These are phyloP conservation scores for Pollenia labialis DNA, from an alignment of 2,888 invertebrate species.

Conservation along the genomic window DNA sequence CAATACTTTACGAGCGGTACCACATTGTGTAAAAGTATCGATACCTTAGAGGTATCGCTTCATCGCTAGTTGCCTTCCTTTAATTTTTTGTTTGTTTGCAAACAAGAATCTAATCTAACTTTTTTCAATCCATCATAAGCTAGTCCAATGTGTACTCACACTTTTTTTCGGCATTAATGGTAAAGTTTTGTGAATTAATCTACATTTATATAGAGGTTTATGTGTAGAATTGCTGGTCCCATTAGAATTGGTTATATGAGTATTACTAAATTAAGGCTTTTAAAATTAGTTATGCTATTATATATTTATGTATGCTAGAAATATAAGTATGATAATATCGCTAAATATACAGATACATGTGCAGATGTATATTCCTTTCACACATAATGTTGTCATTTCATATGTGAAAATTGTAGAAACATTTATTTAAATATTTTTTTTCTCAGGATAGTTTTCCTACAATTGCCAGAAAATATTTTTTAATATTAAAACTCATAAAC, in stretches of 20 bases:
- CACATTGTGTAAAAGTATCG: too few relatives aligned
- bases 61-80: too few relatives aligned
- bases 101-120: neutral
- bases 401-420: constrained; percentile 63
- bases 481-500: constrained; percentile 79
- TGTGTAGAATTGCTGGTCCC: constrained; percentile 2
- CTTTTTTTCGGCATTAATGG: constrained; percentile 3
- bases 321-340: constrained; percentile 20
- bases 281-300: constrained; percentile 65
- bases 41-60: too few relatives aligned
- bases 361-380: neutral
- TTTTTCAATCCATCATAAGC: neutral
- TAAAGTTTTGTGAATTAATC: constrained; percentile 26
- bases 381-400: constrained; percentile 65
- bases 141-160: neutral
- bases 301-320: constrained; percentile 31
- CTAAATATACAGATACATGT: neutral
- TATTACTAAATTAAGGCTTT: constrained; percentile 73
- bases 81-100: too few relatives aligned
- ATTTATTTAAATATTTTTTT: constrained; percentile 63
- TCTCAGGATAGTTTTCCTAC: constrained; percentile 7
- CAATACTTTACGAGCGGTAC: too few relatives aligned
- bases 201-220: constrained; percentile 14
- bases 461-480: constrained; percentile 48
- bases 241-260: constrained; percentile 29